These are phyloP conservation scores for Cavia porcellus DNA, from an alignment of 2,113 vertebrate genomes.

Conservation along the genomic window DNA sequence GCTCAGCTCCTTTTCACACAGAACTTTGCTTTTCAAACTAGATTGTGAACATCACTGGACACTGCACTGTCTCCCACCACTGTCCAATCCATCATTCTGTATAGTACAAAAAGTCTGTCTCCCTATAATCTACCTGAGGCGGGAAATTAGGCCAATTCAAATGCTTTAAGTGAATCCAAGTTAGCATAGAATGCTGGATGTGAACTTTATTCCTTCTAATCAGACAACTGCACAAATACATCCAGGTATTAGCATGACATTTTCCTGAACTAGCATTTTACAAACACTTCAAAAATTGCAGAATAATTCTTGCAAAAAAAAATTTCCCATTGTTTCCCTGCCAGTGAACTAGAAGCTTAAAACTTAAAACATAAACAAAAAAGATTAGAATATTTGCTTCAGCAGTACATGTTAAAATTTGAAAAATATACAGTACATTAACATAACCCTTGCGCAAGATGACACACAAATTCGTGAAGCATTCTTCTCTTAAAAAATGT, in stretches of 20 bases:
- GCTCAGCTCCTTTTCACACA: background rate
- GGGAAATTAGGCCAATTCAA: background rate
- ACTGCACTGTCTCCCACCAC: background rate
- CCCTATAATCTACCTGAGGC: background rate
- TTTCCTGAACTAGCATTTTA: slow-evolving; percentile 30
- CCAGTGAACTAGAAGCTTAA: slow-evolving; percentile 20
- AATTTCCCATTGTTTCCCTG: background rate
- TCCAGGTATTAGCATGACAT: slow-evolving; percentile 30
- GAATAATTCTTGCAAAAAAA: slow-evolving; percentile 17
- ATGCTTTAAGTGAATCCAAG: slow-evolving; percentile 15
- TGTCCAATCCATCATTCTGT: background rate
- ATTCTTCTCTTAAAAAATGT: too few species aligned
- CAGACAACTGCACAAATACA: background rate
- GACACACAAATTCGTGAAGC: too few species aligned
- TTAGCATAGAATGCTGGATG: background rate
- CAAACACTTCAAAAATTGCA: slow-evolving; percentile 58
- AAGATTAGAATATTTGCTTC: too few species aligned
- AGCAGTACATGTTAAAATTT: too few species aligned
- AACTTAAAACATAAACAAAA: slow-evolving; percentile 7
- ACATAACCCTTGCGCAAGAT: too few species aligned
- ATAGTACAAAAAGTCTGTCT: background rate
- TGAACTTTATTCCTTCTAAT: background rate
- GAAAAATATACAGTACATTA: too few species aligned
- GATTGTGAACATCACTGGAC: background rate
- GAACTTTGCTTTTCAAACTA: background rate